Conservation (phyloP, 2,797 vertebrate genomes). For the Poeciliopsis paucimaculata region DNA sequence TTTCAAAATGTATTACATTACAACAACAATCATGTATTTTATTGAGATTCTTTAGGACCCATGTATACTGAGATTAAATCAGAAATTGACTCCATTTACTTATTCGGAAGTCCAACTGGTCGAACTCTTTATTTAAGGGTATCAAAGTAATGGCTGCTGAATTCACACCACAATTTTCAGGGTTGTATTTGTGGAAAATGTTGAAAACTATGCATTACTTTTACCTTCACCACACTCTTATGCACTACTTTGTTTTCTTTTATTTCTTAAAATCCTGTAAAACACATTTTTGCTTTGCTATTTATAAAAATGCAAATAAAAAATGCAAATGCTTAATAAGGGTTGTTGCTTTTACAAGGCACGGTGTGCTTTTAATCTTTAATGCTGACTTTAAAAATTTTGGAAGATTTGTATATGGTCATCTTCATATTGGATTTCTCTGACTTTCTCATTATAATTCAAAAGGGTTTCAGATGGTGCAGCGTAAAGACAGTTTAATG, state of each 20-base stretch:
- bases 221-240: neutral
- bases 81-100: neutral
- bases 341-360: neutral
- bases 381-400: neutral
- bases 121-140: neutral
- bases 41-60: neutral
- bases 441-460: conserved; percentile 10
- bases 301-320: neutral
- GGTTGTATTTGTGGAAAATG: neutral
- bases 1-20: neutral
- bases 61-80: neutral
- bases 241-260: neutral
- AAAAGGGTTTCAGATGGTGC: neutral
- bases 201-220: neutral
- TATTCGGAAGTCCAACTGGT: neutral
- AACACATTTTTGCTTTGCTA: neutral
- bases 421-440: neutral
- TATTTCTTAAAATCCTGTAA: neutral
- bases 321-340: neutral
- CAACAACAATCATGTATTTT: neutral
- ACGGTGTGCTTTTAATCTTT: neutral
- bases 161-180: neutral
- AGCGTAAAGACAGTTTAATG: neutral
- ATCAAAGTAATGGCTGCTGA: neutral
- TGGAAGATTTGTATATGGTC: too few relatives aligned